Percentiles rank a stretch among this genome's conserved stretches.
Conservation (phyloP, 2,797 vertebrate species). For the Anolis apletophallus region DNA sequence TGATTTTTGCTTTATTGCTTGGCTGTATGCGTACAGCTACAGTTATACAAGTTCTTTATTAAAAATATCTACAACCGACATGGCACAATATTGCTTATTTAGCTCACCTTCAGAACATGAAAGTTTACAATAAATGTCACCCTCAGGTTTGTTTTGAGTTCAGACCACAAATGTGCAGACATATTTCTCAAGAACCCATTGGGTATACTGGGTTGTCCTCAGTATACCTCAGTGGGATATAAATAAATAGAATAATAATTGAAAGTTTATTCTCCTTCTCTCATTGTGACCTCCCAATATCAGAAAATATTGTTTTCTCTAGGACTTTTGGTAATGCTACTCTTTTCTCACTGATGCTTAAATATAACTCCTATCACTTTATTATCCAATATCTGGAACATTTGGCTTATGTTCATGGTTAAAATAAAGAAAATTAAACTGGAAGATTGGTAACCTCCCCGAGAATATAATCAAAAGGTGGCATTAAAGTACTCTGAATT, state of each 20-base stretch:
- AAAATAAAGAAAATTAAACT: not conserved
- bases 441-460: not conserved
- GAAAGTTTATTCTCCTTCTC: not conserved
- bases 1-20: constrained; percentile 32
- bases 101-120: not conserved
- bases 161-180: not conserved
- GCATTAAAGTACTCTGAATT: not conserved
- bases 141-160: not conserved
- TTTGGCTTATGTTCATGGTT: not conserved
- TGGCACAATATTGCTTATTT: constrained; percentile 18
- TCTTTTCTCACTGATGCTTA: not conserved
- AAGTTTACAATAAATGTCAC: constrained; percentile 2
- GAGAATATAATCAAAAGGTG: not conserved
- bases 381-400: not conserved
- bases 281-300: not conserved
- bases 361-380: not conserved
- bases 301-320: not conserved
- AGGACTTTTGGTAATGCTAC: not conserved
- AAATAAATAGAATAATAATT: not conserved
- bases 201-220: not conserved
- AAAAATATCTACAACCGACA: constrained; percentile 14
- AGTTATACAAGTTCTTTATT: constrained; percentile 32
- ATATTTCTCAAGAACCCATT: not conserved
- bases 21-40: not conserved
- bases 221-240: too few species aligned